Conservation (phyloP, 2,113 vertebrate species). For the Cololabis saira region DNA sequence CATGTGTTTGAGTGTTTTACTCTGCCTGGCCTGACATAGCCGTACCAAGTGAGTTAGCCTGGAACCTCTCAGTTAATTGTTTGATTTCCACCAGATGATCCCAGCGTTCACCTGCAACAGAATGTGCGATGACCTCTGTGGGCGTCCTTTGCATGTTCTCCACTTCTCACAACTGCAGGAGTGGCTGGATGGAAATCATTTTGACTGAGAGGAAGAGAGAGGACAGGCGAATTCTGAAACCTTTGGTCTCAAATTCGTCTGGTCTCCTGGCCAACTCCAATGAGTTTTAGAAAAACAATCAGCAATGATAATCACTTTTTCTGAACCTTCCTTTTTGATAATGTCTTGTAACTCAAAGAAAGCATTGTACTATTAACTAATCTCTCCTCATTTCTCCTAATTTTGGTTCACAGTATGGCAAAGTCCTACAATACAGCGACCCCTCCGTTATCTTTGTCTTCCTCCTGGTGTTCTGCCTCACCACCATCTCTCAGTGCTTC, state of each 20-base stretch:
- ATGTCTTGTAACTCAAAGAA: neutral
- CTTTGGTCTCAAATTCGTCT: neutral
- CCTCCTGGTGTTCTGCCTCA: constrained; percentile 89
- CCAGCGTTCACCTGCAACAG: neutral
- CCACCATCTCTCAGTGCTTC: constrained; percentile 95
- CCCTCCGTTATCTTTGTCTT: constrained; percentile 93
- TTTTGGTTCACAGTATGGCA: constrained; percentile 84
- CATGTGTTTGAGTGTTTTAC: neutral
- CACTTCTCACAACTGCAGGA: neutral
- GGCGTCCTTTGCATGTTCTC: too few relatives aligned
- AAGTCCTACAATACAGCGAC: constrained; percentile 94
- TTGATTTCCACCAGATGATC: neutral
- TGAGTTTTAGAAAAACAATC: constrained; percentile 23
- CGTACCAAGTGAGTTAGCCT: neutral
- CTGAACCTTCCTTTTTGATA: constrained; percentile 1
- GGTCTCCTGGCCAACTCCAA: neutral
- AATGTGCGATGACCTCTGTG: neutral
- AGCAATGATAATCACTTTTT: constrained; percentile 28
- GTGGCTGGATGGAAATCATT: neutral
- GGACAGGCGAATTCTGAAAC: neutral
- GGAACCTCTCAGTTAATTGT: neutral
- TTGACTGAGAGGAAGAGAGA: neutral
- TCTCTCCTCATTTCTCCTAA: neutral
- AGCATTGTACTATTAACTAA: neutral
- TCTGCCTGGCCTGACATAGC: constrained; percentile 20